Evolutionary conservation across 2,888 invertebrate species (phyloP).

Genomic region (Keiferia lycopersicella): DNA sequence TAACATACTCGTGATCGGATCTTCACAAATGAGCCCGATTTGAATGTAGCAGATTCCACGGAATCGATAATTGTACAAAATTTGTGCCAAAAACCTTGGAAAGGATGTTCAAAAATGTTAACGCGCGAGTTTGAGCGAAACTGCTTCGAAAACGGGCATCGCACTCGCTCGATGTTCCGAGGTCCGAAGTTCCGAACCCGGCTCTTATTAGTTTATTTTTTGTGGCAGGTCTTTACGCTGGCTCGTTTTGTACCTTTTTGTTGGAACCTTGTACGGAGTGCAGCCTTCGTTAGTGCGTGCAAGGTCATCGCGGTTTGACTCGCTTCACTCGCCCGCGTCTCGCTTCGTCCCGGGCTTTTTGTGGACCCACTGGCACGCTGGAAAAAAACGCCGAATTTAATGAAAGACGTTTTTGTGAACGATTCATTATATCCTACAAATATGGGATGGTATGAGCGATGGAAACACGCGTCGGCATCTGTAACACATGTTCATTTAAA

Average conservation of each 20-base stretch:
- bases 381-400: slow-evolving; percentile 34
- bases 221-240: slow-evolving; percentile 72
- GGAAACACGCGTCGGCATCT: slow-evolving; percentile 15
- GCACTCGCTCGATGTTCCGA: slow-evolving; percentile 47
- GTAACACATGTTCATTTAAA: slow-evolving; percentile 14
- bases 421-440: slow-evolving; percentile 27
- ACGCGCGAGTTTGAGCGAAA: slow-evolving; percentile 19
- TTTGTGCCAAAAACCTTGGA: background rate
- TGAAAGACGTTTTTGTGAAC: slow-evolving; percentile 32
- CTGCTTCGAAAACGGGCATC: slow-evolving; percentile 39
- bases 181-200: slow-evolving; percentile 42
- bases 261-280: slow-evolving; percentile 63
- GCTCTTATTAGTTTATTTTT: slow-evolving; percentile 69
- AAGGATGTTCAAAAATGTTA: background rate
- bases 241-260: slow-evolving; percentile 64
- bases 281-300: slow-evolving; percentile 76
- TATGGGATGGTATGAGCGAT: slow-evolving; percentile 3
- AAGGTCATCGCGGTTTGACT: slow-evolving; percentile 65
- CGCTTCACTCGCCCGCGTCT: slow-evolving; percentile 34
- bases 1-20: slow-evolving; percentile 13
- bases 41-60: slow-evolving; percentile 13
- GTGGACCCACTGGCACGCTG: slow-evolving; percentile 22
- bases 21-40: slow-evolving; percentile 10
- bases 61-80: slow-evolving; percentile 8
- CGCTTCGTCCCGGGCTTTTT: slow-evolving; percentile 34